Evolutionary conservation across 64 coral and sea anemone species (phyloP).

Genomic region (Pachyseris speciosa): DNA sequence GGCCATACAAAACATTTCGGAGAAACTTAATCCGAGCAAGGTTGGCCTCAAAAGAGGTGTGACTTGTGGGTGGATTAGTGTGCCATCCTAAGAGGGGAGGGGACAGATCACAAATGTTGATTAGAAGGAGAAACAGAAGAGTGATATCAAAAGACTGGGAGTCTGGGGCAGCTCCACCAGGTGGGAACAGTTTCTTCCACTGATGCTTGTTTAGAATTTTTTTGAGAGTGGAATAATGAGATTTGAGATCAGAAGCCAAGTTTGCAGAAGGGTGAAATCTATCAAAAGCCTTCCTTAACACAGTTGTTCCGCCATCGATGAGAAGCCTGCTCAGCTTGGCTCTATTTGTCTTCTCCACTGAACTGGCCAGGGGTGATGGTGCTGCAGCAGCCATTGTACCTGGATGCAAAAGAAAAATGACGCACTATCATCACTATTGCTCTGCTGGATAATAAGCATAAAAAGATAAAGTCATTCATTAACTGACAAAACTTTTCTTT

Average conservation of each 20-base stretch:
- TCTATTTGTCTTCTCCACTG: too few relatives aligned
- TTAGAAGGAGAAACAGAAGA: conserved; percentile 43
- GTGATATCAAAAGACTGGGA: conserved; percentile 54
- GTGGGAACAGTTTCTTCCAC: too few relatives aligned
- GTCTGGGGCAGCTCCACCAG: too few relatives aligned
- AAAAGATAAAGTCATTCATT: too few relatives aligned
- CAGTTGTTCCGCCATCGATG: too few relatives aligned
- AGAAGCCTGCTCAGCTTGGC: conserved; percentile 39
- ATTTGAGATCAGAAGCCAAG: conserved; percentile 1
- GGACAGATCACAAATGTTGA: conserved; percentile 64
- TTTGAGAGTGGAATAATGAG: not conserved
- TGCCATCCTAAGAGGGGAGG: conserved; percentile 67
- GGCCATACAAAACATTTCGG: conserved; percentile 66
- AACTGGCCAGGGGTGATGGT: too few relatives aligned
- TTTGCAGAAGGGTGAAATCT: not conserved
- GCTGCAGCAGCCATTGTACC: not conserved
- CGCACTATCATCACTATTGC: too few relatives aligned
- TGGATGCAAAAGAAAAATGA: too few relatives aligned
- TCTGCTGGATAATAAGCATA: too few relatives aligned
- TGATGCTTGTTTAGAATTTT: not conserved
- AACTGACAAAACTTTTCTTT: too few relatives aligned
- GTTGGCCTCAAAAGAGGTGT: conserved; percentile 61
- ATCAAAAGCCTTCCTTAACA: conserved; percentile 30
- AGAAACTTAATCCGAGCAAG: conserved; percentile 57
- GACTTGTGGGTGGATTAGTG: conserved; percentile 19